Evolutionary conservation across 2,113 vertebrate genomes (phyloP).

Genomic region (Axis porcinus): DNA sequence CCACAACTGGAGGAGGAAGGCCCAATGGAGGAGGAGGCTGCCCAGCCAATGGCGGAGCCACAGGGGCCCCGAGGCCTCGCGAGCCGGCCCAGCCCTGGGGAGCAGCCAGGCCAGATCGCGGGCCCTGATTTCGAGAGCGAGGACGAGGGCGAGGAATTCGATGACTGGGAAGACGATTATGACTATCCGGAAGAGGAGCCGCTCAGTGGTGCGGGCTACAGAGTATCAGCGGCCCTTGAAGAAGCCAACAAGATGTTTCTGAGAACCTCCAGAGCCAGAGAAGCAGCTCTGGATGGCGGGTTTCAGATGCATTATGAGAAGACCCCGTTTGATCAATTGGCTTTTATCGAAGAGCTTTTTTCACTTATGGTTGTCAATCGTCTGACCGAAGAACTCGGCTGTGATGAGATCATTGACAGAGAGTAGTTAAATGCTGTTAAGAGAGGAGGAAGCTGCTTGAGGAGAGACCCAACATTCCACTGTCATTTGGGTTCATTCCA

Average conservation of each 20-base stretch:
- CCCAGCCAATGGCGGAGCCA: constrained; percentile 30
- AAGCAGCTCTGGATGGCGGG: constrained; percentile 50
- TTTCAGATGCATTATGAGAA: constrained; percentile 69
- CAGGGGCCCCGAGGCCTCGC: background rate
- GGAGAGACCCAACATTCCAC: constrained; percentile 37
- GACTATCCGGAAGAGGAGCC: constrained; percentile 57
- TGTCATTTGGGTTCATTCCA: constrained; percentile 19
- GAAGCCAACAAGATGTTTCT: constrained; percentile 71
- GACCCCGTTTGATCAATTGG: constrained; percentile 68
- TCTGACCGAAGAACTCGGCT: constrained; percentile 70
- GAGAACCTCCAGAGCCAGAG: constrained; percentile 36
- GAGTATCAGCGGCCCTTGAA: constrained; percentile 60
- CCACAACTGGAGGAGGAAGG: constrained; percentile 57
- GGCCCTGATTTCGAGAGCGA: constrained; percentile 41
- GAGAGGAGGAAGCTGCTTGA: constrained; percentile 57
- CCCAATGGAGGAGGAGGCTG: constrained; percentile 61
- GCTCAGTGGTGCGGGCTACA: constrained; percentile 44
- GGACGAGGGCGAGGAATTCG: constrained; percentile 60
- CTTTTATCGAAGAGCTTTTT: constrained; percentile 72
- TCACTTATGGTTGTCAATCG: constrained; percentile 72
- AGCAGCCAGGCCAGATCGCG: background rate
- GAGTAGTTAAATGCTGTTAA: constrained; percentile 32
- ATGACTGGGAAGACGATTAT: constrained; percentile 69
- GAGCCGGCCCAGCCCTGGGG: background rate
- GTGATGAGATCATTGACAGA: constrained; percentile 68